Base-by-base conservation (phyloP, 1,140 invertebrate genomes). In the Chionoecetes opilio region DNA sequence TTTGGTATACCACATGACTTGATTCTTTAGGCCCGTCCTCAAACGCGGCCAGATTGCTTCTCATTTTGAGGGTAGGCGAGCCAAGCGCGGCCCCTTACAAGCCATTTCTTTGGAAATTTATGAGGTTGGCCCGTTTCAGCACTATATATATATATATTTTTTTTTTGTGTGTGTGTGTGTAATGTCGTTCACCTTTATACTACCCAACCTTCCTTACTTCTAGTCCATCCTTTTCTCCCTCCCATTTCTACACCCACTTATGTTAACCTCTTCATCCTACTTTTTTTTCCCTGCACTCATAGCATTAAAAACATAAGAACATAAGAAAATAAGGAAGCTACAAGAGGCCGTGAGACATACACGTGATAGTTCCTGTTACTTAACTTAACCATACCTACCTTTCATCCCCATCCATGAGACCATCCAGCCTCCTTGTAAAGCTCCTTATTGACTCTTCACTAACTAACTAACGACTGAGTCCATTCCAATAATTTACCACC, bases 21-120 rank as follows among this genome's bases (percentile, higher is more conserved):
- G 41, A n/a, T 26, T n/a, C 63, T 75, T 26, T 75, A 11, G 63
- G 63, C n/a, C 32, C 41, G 35, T 88, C 86, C 41, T 35, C 86
- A n/a, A n/a, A 8, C 86, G 86, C 9, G 41, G 86, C 86, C 34
- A 46, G 86, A 88, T 88, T 88, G 86, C 86, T 88, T 34, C 46
- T 53, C 46, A 53, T 88, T 88, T 88, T 88, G 35, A n/a, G n/a
- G 86, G n/a, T 46, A n/a, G 41, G 86, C 32, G 41, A 88, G 91
- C 75, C 53, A 53, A 32, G 75, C 35, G 29, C 75, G 34, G 37
- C 82, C 82, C 82, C 91, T 93, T 93, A 93, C 91, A 93, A 86
- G 75, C 91, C 91, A 93, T 93, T 93, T 93, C 91, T 93, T 93
- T 46, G n/a, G 82, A n/a, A 86, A 86, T 85, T 93, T 93, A 93